A percentile compares a stretch with the other conserved stretches of the same genome.
Evolutionary conservation across 2,113 vertebrate species (phyloP).

Genomic region (Athene noctua): DNA sequence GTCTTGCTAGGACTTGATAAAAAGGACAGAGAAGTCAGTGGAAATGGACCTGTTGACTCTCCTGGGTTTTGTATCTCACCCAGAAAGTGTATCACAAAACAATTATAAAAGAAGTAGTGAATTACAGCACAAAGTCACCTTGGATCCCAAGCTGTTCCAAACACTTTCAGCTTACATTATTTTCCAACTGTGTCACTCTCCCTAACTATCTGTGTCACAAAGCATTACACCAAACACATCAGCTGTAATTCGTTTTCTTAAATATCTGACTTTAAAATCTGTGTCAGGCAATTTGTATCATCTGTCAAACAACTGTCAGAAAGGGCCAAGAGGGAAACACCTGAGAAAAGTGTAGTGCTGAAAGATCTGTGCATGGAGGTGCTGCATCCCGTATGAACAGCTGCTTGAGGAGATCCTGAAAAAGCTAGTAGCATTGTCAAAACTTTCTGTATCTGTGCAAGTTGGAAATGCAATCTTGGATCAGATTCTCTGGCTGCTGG

Average conservation of each 20-base stretch:
- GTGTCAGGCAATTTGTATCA: conserved; percentile 48
- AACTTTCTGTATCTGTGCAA: background rate
- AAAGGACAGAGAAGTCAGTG: background rate
- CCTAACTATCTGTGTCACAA: conserved; percentile 54
- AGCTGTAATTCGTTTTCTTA: conserved; percentile 57
- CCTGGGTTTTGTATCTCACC: background rate
- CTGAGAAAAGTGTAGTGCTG: conserved; percentile 32
- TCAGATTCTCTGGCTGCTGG: background rate
- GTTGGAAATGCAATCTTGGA: background rate
- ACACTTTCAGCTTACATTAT: conserved; percentile 23
- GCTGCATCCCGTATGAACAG: background rate
- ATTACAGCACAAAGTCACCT: conserved; percentile 45
- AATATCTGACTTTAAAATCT: conserved; percentile 60
- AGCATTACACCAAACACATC: conserved; percentile 39
- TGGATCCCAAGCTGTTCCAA: conserved; percentile 20
- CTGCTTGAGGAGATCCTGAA: background rate
- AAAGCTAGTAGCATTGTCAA: background rate
- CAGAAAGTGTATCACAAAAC: background rate
- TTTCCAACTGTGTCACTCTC: conserved; percentile 37
- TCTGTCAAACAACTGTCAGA: conserved; percentile 59
- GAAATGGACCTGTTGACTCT: conserved; percentile 15
- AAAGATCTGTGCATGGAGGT: background rate
- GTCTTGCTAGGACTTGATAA: background rate
- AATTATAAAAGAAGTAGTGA: conserved; percentile 20
- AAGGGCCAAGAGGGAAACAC: conserved; percentile 58